phyloP scores from a whole-genome alignment of 2,113 vertebrate species.

The Neogobius melanostomus region DNA sequence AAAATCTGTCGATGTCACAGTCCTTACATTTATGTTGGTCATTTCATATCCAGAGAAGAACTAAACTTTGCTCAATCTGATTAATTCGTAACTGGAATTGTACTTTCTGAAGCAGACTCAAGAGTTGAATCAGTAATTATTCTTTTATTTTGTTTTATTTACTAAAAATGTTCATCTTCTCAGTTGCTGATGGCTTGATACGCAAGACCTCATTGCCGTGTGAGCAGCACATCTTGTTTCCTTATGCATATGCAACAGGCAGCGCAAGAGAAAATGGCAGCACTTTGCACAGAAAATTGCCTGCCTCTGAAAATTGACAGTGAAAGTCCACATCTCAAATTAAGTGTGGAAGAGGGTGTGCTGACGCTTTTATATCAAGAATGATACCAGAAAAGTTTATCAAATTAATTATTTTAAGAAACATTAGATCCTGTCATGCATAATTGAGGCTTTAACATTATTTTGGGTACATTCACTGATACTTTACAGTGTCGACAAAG shows the following conservation, averaged over 20 bases:
- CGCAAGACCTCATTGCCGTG: conserved; percentile 1
- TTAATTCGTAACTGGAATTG: no score
- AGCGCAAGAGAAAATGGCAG: background rate
- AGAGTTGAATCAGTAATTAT: no score
- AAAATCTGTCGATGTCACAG: no score
- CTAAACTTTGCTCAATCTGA: no score
- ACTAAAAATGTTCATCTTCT: background rate
- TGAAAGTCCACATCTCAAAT: background rate
- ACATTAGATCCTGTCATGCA: no score
- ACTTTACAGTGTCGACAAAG: no score
- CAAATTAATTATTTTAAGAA: no score
- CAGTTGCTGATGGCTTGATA: background rate
- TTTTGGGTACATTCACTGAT: no score
- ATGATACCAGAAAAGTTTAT: background rate
- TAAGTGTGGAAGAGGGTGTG: background rate
- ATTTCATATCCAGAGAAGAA: no score
- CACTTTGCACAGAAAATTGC: background rate
- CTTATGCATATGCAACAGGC: conserved; percentile 3
- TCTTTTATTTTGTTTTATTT: background rate
- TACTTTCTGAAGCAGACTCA: no score
- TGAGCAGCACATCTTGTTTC: background rate
- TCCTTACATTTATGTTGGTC: no score
- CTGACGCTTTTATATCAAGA: background rate
- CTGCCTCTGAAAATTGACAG: background rate
- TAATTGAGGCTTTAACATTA: no score